A percentile compares a stretch with the other conserved stretches of the same genome.
phyloP scores from a whole-genome alignment of 2,797 vertebrate species.

The Stomatorhinus walkeri region DNA sequence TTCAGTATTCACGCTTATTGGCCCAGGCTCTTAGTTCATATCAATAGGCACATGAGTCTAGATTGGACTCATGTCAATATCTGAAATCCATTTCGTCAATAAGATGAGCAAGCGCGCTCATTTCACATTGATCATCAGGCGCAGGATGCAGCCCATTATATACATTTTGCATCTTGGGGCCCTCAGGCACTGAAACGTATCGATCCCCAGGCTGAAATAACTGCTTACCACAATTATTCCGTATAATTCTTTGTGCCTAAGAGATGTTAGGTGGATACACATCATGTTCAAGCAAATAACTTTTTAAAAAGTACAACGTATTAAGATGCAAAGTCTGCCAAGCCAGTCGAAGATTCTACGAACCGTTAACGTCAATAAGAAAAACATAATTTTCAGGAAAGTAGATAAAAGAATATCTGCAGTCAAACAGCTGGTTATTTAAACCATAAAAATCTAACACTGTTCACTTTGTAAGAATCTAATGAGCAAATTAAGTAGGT shows the following conservation, averaged over 20 bases:
- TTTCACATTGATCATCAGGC: background rate
- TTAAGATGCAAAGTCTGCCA: background rate
- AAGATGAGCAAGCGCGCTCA: background rate
- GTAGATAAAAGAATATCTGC: background rate
- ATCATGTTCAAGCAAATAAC: background rate
- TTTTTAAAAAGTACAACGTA: background rate
- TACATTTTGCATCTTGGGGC: background rate
- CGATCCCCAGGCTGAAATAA: background rate
- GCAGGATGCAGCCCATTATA: background rate
- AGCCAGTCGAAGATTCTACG: background rate
- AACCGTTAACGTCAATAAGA: background rate
- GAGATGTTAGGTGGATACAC: background rate
- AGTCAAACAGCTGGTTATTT: background rate
- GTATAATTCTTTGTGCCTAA: background rate
- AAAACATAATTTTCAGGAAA: background rate
- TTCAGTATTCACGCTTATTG: background rate
- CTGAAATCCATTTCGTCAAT: conserved; percentile 8
- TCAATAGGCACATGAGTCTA: background rate
- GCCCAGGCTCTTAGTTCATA: background rate
- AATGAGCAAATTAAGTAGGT: background rate
- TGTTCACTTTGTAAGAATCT: background rate
- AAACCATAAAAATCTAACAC: background rate
- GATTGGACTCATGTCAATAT: background rate
- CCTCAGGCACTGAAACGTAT: background rate
- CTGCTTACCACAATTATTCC: background rate